Evolutionary conservation across 2,113 vertebrate genomes (phyloP), one percentile per base, ranked within the genome.

Genomic region (Dolichallabes microphthalmus): DNA sequence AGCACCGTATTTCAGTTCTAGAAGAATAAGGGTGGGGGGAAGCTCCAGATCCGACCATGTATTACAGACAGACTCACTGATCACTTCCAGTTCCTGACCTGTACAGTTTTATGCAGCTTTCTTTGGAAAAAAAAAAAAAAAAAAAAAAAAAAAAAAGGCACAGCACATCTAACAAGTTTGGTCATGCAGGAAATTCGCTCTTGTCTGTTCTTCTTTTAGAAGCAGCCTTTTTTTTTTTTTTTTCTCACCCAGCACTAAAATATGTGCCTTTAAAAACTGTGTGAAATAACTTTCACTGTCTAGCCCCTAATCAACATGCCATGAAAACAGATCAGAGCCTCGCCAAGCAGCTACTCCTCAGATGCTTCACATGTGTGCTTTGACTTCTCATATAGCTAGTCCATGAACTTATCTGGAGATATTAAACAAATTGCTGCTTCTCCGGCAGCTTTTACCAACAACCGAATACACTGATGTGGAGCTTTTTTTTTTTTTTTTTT

Each of bases 221-320:
- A 86, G 80, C 58, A 75, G 32, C 25, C 25, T 27, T 27, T 68
- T 9, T n/a, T n/a, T 45, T 50, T 75, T 75, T 66, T 45, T 63
- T 61, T 66, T 87, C 76, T 83, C 86, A 82, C 75, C 53, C 76
- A 3, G 57, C n/a, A 50, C 74, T 84, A 85, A 75, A 87, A 85
- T 85, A 60, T 88, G 83, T 88, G 80, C 74, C 71, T 85, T 84
- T 85, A 78, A 78, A 45, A 85, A 75, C 76, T 78, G 79, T 61
- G 80, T 86, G 75, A 78, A 85, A 85, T 68, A 88, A 79, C 63
- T 76, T 78, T 88, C 63, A 63, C 74, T 88, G 75, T 81, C 71
- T 64, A 87, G 71, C 77, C 77, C 71, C 60, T 87, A 85, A 85
- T 87, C 82, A 87, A 81, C 86, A 87, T 52, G 69, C 68, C 86